A percentile compares a stretch with the other conserved stretches of the same genome.
These are phyloP conservation scores for Neocrepidodera transversa DNA, from an alignment of 2,888 invertebrate species.

Conservation along the genomic window DNA sequence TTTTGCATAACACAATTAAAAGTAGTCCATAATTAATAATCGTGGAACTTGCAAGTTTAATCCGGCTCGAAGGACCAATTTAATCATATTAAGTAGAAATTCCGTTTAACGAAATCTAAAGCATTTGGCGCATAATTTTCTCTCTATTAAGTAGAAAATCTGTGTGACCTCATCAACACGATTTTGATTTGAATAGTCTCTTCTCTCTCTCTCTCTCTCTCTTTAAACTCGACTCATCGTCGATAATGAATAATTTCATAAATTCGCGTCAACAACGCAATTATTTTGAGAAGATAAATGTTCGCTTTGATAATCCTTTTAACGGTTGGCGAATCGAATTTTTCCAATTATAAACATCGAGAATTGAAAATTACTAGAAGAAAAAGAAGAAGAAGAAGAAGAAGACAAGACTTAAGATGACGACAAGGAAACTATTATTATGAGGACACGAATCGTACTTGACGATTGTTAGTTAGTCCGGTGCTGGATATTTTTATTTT, in stretches of 20 bases:
- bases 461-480: not conserved
- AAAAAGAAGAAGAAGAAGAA: too few relatives aligned
- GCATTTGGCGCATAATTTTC: conserved; percentile 3
- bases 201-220: too few relatives aligned
- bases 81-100: too few relatives aligned
- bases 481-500: not conserved
- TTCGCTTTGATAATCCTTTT: conserved; percentile 12
- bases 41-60: too few relatives aligned
- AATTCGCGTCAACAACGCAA: conserved; percentile 15
- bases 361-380: conserved; percentile 7
- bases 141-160: not conserved
- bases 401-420: not conserved
- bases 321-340: conserved; percentile 5
- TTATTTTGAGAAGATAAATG: conserved; percentile 17
- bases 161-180: not conserved
- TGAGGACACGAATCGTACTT: not conserved
- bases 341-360: not conserved
- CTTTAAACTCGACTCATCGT: conserved; percentile 16
- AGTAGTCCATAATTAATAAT: too few relatives aligned
- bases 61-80: too few relatives aligned
- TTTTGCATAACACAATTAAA: too few relatives aligned
- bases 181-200: conserved; percentile 6
- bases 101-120: too few relatives aligned
- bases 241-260: conserved; percentile 19
- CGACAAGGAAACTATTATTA: not conserved